Evolutionary conservation across 2,113 vertebrate genomes (phyloP), one percentile per base, ranked within the genome.

Genomic region (Scatophagus argus): DNA sequence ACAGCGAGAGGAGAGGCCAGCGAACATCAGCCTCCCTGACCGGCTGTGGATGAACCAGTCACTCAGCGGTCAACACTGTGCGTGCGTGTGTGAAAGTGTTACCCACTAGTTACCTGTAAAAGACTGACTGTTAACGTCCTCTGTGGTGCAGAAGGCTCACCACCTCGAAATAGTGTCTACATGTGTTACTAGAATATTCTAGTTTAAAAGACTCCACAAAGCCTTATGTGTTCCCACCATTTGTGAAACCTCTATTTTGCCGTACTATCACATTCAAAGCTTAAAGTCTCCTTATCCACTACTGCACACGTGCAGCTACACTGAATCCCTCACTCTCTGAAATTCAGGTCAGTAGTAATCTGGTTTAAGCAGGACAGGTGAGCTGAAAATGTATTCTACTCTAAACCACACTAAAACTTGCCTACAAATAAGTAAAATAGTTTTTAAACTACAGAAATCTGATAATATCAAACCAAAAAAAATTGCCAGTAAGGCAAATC

Each of bases 181-280:
- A 87, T 75, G 82, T 83, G 61, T 90, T 74, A 61, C 79, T 86
- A 81, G 82, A 91, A 88, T 87, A 90, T 89, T 88, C 85, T 82
- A 79, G 54, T 36, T 27, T 71, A 69, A 79, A 78, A 84, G 70
- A 46, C 61, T 56, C 80, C 47, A 25, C 77, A 60, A 62, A 78
- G 51, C 54, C 77, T 75, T 14, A 14, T 80, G 67, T 74, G 77
- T 74, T 72, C 23, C 61, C 44, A 27, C 52, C 31, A 23, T 75
- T 6, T 66, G 66, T 75, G 84, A 87, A 63, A 81, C 59, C 55
- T 72, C 78, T 25, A 23, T 82, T 77, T 73, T 79, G 44, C 9
- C 1, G 6, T 77, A 41, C 58, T 63, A 39, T 59, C 70, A 72
- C 17, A 56, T 63, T 71, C 46, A 16, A 16, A 70, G 68, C 75